Percentiles rank a stretch among this genome's conserved stretches.
These are phyloP conservation scores for Drosophila mimica DNA, from an alignment of 2,888 invertebrate species.

Conservation along the genomic window DNA sequence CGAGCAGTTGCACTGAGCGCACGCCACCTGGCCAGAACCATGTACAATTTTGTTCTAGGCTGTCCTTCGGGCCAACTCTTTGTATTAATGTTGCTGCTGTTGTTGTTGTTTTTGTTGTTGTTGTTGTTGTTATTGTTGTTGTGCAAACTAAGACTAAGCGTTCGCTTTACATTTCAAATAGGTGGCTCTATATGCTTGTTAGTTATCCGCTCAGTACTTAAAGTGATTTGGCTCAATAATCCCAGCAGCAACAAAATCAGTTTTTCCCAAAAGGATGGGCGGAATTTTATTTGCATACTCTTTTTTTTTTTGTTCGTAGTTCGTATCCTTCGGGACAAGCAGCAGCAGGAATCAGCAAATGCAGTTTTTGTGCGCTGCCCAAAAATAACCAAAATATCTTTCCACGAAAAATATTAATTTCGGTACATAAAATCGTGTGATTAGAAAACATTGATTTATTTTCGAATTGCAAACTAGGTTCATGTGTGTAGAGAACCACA, in stretches of 20 bases:
- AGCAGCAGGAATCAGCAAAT: not conserved
- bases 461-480: not conserved
- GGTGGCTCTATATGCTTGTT: not conserved
- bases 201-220: slow-evolving; percentile 5
- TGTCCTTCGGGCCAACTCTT: slow-evolving; percentile 30
- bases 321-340: not conserved
- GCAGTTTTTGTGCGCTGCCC: not conserved
- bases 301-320: not conserved
- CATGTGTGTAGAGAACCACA: not conserved
- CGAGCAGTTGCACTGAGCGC: slow-evolving; percentile 34
- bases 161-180: slow-evolving; percentile 16
- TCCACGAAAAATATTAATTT: not conserved
- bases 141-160: slow-evolving; percentile 13
- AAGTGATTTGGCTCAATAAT: slow-evolving; percentile 15
- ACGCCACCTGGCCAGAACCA: slow-evolving; percentile 9
- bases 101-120: slow-evolving; percentile 29
- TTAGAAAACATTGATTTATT: not conserved
- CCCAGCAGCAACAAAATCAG: not conserved
- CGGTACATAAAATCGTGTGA: not conserved
- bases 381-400: not conserved
- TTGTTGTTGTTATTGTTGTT: slow-evolving; percentile 30
- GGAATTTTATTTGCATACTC: not conserved
- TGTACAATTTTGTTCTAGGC: slow-evolving; percentile 54
- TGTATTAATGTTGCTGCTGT: slow-evolving; percentile 30
- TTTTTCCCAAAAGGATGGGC: not conserved